Evolutionary conservation across 1,140 invertebrate genomes (phyloP).

Genomic region (Leptopilina boulardi): DNA sequence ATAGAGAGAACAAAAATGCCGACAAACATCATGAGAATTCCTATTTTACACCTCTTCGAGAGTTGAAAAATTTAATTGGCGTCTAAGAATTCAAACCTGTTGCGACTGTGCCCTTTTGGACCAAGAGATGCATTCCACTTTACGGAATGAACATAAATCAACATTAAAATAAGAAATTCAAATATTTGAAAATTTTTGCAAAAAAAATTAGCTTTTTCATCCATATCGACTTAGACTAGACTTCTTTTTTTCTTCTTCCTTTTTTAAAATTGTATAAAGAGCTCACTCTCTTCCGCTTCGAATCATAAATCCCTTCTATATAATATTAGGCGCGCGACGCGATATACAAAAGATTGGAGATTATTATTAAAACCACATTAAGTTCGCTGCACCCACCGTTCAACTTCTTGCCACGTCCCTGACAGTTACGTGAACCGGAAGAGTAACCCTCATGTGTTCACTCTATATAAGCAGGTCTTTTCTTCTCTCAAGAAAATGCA

Average conservation of each 20-base stretch:
- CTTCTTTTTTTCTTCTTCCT: too few species aligned
- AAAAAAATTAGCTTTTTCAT: too few species aligned
- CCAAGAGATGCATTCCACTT: neutral
- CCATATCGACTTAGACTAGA: too few species aligned
- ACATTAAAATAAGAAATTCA: too few species aligned
- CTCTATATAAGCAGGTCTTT: conserved; percentile 22
- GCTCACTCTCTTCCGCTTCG: too few species aligned
- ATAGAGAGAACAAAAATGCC: conserved; percentile 26
- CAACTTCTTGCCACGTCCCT: conserved; percentile 32
- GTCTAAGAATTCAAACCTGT: conserved; percentile 2
- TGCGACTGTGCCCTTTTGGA: neutral
- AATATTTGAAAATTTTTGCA: too few species aligned
- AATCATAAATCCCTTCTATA: too few species aligned
- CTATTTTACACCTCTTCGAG: neutral
- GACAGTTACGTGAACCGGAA: conserved; percentile 31
- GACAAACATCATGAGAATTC: conserved; percentile 6
- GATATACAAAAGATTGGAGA: conserved; percentile 11
- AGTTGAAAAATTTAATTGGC: conserved; percentile 11
- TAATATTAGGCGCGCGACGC: too few species aligned
- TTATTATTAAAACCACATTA: neutral
- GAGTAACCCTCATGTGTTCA: conserved; percentile 26
- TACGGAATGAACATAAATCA: neutral
- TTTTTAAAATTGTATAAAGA: neutral
- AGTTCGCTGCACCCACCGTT: conserved; percentile 2
- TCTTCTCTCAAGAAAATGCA: conserved; percentile 27